Percentiles rank a stretch among this genome's conserved stretches.
Conservation (phyloP, 2,113 vertebrate species). For the Ailurus styani region DNA sequence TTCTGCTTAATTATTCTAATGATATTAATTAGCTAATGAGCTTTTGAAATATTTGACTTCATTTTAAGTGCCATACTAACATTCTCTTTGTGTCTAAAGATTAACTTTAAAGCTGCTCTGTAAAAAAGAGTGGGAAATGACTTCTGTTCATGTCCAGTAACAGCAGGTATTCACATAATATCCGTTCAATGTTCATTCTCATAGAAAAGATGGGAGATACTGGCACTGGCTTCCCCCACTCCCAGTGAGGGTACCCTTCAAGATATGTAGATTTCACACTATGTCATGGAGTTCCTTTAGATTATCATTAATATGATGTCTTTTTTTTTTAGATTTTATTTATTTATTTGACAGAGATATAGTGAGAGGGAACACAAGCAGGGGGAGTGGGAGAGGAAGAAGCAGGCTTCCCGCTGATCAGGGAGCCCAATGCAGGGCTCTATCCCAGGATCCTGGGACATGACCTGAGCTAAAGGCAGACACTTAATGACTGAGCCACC, state of each 20-base stretch:
- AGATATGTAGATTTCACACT: neutral
- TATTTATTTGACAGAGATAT: too few species aligned
- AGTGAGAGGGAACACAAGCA: too few species aligned
- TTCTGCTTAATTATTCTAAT: constrained; percentile 38
- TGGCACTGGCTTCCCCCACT: neutral
- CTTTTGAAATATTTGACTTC: neutral
- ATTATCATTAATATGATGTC: neutral
- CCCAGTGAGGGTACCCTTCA: neutral
- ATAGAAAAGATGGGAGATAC: neutral
- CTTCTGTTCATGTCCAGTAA: neutral
- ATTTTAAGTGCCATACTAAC: constrained; percentile 28
- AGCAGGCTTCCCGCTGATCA: too few species aligned
- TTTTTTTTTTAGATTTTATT: too few species aligned
- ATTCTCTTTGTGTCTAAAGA: constrained; percentile 28
- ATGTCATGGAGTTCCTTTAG: neutral
- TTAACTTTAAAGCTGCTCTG: neutral
- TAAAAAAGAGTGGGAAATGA: constrained; percentile 18
- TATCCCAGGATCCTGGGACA: too few species aligned
- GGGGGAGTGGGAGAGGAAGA: too few species aligned
- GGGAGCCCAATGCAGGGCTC: too few species aligned
- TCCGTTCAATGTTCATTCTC: neutral
- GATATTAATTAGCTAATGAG: constrained; percentile 24
- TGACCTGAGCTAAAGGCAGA: too few species aligned
- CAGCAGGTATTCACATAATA: neutral
- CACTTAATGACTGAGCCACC: too few species aligned